A percentile compares a stretch with the other conserved stretches of the same genome.
phyloP scores from a whole-genome alignment of 2,113 vertebrate species.

The Sinocyclocheilus grahami region DNA sequence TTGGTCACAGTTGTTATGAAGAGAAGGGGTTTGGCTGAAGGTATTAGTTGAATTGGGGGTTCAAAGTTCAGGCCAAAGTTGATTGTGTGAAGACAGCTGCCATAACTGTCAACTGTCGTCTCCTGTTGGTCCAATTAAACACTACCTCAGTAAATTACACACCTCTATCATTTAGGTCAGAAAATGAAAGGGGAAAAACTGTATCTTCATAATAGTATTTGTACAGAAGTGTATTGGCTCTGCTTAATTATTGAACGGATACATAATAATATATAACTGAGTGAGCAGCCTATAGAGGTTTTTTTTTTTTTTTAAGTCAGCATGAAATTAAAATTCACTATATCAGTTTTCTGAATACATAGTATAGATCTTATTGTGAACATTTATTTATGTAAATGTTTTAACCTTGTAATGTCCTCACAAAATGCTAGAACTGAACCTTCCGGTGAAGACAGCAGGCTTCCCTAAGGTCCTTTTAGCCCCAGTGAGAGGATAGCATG shows the following conservation, averaged over 20 bases:
- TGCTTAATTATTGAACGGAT: not conserved
- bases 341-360: too few species aligned
- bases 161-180: not conserved
- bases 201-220: not conserved
- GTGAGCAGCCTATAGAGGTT: not conserved
- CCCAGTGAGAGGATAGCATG: not conserved
- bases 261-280: not conserved
- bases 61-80: conserved; percentile 40
- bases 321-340: too few species aligned
- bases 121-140: not conserved
- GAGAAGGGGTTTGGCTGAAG: conserved; percentile 27
- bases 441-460: not conserved
- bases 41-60: conserved; percentile 17
- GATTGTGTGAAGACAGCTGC: conserved; percentile 19
- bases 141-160: not conserved
- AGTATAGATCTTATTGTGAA: too few species aligned
- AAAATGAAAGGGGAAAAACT: not conserved
- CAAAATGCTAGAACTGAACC: too few species aligned
- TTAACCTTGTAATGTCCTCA: too few species aligned
- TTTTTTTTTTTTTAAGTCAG: too few species aligned
- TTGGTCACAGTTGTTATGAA: conserved; percentile 40
- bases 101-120: conserved; percentile 34
- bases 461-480: not conserved
- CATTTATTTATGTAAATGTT: too few species aligned
- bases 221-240: not conserved